Percentiles rank a stretch among this genome's conserved stretches.
phyloP scores from a whole-genome alignment of 35 echinoderm and acorn worm genomes.

The Heliocidaris tuberculata region DNA sequence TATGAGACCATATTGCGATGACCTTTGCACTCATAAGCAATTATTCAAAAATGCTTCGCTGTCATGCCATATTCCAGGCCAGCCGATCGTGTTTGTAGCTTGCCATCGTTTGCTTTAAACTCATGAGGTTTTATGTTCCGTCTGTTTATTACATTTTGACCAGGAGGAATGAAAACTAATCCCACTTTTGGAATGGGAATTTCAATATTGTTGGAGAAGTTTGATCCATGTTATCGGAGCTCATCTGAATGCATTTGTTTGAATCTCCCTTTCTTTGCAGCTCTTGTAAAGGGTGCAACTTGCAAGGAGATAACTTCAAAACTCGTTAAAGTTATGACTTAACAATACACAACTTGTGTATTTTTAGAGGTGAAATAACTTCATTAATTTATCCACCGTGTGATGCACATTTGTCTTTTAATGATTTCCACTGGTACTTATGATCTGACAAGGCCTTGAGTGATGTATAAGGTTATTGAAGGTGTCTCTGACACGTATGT shows the following conservation, averaged over 20 bases:
- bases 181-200: background rate
- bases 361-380: background rate
- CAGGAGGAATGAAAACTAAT: background rate
- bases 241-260: background rate
- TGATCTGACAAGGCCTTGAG: background rate
- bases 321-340: background rate
- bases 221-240: background rate
- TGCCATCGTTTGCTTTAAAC: background rate
- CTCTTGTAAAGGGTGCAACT: background rate
- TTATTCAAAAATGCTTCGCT: slow-evolving; percentile 20
- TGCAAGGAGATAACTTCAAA: background rate
- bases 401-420: background rate
- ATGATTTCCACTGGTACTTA: background rate
- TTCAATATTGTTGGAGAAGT: slow-evolving; percentile 4
- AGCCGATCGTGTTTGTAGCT: background rate
- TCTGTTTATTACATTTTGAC: background rate
- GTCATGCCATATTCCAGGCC: background rate
- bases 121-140: slow-evolving; percentile 10
- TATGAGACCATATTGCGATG: background rate
- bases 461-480: background rate
- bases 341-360: background rate
- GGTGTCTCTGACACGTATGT: background rate
- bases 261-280: background rate
- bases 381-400: background rate
- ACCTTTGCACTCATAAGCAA: slow-evolving; percentile 26